phyloP scores from a whole-genome alignment of 2,113 vertebrate genomes.

The Salvelinus alpinus region DNA sequence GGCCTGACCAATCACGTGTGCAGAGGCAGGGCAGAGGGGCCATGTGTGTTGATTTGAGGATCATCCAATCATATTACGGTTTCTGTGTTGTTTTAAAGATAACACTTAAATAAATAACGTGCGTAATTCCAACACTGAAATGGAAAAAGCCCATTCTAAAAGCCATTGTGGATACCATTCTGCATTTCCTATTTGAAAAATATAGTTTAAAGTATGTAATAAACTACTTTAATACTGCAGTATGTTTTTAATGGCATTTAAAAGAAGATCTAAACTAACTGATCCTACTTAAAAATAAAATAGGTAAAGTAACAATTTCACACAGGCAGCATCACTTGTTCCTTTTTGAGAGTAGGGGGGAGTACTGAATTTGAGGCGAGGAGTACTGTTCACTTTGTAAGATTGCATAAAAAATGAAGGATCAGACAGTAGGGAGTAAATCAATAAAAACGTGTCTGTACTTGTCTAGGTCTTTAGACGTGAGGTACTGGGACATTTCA shows the following conservation, averaged over 20 bases:
- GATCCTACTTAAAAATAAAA: background rate
- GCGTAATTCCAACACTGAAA: no score
- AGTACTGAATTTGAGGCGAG: background rate
- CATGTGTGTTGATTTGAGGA: constrained; percentile 19
- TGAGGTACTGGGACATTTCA: constrained; percentile 45
- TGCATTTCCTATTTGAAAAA: constrained; percentile 10
- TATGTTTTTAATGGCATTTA: constrained; percentile 26
- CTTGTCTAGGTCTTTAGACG: constrained; percentile 14
- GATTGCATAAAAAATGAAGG: constrained; percentile 57
- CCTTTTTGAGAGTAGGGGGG: no score
- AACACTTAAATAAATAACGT: no score
- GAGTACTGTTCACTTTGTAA: constrained; percentile 79
- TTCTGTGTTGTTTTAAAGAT: background rate
- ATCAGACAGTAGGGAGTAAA: constrained; percentile 52
- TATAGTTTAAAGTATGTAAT: constrained; percentile 23
- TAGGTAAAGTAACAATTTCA: no score
- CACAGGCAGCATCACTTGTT: no score
- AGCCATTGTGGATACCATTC: background rate
- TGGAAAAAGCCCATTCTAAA: background rate
- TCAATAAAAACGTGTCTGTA: constrained; percentile 53
- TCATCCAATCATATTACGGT: background rate
- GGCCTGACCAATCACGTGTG: constrained; percentile 55
- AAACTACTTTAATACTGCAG: background rate
- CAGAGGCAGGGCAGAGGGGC: constrained; percentile 48
- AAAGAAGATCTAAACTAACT: constrained; percentile 39